A percentile compares a stretch with the other conserved stretches of the same genome.
Conservation (phyloP, 2,797 vertebrate genomes). For the Remorina albescens region DNA sequence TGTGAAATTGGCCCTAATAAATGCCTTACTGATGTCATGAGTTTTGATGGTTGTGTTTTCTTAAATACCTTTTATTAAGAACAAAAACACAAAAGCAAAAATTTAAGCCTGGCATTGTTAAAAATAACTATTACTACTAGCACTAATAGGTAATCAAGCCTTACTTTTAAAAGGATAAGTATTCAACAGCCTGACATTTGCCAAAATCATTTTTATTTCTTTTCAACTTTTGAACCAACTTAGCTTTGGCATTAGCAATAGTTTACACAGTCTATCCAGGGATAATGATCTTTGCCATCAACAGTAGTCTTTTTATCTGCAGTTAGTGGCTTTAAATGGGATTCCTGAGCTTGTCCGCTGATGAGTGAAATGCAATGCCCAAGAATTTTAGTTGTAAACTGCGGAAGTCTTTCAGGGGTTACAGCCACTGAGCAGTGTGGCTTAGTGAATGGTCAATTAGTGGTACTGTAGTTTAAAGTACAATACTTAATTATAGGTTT, state of each 20-base stretch:
- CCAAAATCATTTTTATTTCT: background rate
- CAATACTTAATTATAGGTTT: slow-evolving; percentile 26
- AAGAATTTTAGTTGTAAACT: too few relatives aligned
- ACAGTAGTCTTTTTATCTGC: background rate
- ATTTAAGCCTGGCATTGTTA: slow-evolving; percentile 6
- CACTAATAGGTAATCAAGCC: background rate
- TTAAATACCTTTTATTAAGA: background rate
- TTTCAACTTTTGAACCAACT: background rate
- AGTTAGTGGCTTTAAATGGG: background rate
- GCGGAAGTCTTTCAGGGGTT: too few relatives aligned
- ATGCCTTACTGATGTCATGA: background rate
- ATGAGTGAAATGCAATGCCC: background rate
- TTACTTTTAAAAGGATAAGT: background rate
- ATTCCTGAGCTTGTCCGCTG: background rate
- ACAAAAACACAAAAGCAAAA: background rate
- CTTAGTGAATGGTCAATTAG: slow-evolving; percentile 34
- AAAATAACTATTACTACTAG: background rate
- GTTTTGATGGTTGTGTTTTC: background rate
- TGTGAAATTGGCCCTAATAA: background rate
- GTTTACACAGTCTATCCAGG: background rate
- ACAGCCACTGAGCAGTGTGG: background rate
- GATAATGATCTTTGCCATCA: too few relatives aligned
- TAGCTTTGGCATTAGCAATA: background rate
- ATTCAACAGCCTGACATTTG: background rate
- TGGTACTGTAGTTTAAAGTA: slow-evolving; percentile 33